phyloP scores from a whole-genome alignment of 2,797 vertebrate genomes.

The Sebastiscus albofasciatus region DNA sequence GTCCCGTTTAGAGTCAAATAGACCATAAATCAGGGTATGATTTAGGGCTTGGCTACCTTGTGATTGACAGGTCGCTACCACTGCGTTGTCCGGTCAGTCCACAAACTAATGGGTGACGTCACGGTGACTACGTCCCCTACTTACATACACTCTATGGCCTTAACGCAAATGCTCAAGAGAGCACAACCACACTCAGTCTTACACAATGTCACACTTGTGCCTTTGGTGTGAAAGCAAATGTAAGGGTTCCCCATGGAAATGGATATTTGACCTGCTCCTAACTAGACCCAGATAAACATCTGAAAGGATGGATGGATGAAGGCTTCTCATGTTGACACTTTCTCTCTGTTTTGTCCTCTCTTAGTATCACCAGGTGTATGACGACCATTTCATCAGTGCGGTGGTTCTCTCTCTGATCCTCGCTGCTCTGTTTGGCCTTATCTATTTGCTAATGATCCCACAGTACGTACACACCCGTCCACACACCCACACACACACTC shows the following conservation, averaged over 20 bases:
- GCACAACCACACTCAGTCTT: not conserved
- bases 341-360: conserved; percentile 20
- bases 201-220: not conserved
- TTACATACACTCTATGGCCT: not conserved
- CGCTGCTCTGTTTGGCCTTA: conserved; percentile 92
- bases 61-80: too few species aligned
- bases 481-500: conserved; percentile 35
- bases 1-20: too few species aligned
- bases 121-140: not conserved
- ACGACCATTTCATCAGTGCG: conserved; percentile 95
- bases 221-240: not conserved
- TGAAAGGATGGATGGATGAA: not conserved
- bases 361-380: conserved; percentile 95
- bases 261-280: not conserved
- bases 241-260: not conserved
- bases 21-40: too few species aligned
- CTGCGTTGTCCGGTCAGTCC: not conserved
- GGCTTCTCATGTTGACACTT: not conserved
- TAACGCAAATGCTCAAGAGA: not conserved
- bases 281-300: not conserved
- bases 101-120: not conserved
- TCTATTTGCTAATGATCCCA: conserved; percentile 97
- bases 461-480: conserved; percentile 86
- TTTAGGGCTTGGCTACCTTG: too few species aligned
- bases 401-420: conserved; percentile 94